Conservation (phyloP, 1,140 invertebrate species). For the Nephila pilipes region DNA sequence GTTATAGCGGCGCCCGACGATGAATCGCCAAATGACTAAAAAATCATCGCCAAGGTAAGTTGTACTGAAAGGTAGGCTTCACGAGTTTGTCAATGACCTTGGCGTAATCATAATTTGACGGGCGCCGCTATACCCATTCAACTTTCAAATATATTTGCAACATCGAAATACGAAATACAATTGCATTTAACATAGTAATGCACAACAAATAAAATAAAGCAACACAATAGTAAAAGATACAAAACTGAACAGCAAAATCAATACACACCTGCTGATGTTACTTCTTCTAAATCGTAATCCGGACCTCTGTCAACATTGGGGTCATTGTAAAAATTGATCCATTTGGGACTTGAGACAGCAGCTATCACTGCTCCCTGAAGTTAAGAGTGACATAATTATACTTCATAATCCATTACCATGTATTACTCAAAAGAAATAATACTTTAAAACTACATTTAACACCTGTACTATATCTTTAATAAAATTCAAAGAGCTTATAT, state of each 20-base stretch:
- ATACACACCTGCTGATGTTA: conserved; percentile 86
- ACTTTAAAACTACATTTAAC: not conserved
- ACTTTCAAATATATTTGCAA: no score
- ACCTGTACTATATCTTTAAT: not conserved
- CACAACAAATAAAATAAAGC: not conserved
- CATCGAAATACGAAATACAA: no score
- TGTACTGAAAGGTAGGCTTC: no score
- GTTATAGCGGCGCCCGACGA: no score
- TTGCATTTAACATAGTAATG: not conserved
- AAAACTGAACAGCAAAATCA: not conserved
- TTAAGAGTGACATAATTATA: not conserved
- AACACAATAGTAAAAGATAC: not conserved
- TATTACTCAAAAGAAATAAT: not conserved
- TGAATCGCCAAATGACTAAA: no score
- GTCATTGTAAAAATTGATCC: conserved; percentile 88
- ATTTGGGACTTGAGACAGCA: conserved; percentile 93
- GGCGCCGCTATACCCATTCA: no score
- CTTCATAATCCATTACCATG: not conserved
- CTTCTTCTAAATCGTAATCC: conserved; percentile 85
- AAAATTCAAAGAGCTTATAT: no score
- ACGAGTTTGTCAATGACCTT: no score
- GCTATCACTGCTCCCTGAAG: conserved; percentile 89
- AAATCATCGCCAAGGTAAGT: no score
- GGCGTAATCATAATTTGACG: no score
- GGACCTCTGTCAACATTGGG: conserved; percentile 85